Evolutionary conservation across 2,113 vertebrate species (phyloP).

Genomic region (Takifugu flavidus): DNA sequence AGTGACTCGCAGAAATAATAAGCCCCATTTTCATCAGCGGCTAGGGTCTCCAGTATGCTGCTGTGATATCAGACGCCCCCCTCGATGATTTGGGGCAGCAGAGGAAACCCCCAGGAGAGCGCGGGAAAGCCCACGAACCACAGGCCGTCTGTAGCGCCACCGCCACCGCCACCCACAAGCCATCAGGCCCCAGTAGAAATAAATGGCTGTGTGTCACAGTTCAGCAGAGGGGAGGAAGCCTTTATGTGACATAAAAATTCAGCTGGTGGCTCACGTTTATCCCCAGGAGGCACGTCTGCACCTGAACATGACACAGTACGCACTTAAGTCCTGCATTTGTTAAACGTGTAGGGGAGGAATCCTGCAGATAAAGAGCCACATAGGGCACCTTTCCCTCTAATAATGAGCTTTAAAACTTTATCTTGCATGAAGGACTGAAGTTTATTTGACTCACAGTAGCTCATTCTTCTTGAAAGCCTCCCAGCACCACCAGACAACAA

Average conservation of each 20-base stretch:
- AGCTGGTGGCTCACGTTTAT: slow-evolving; percentile 8
- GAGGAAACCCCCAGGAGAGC: slow-evolving; percentile 61
- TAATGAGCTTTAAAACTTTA: too few relatives aligned
- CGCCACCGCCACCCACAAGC: slow-evolving; percentile 45
- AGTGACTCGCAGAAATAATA: slow-evolving; percentile 8
- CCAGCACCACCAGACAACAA: too few relatives aligned
- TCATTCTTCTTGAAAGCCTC: too few relatives aligned
- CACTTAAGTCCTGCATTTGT: too few relatives aligned
- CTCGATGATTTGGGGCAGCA: slow-evolving; percentile 40
- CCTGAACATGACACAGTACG: too few relatives aligned
- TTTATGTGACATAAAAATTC: slow-evolving; percentile 34
- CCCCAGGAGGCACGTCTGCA: too few relatives aligned
- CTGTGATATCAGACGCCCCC: slow-evolving; percentile 21
- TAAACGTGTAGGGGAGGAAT: too few relatives aligned
- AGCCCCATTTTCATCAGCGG: slow-evolving; percentile 18
- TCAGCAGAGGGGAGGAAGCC: slow-evolving; percentile 55
- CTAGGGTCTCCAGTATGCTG: slow-evolving; percentile 34
- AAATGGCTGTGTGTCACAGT: slow-evolving; percentile 66
- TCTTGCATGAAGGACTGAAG: too few relatives aligned
- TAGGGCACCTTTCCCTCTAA: too few relatives aligned
- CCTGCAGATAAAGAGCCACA: too few relatives aligned
- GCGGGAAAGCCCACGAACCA: too few relatives aligned
- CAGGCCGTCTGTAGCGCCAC: slow-evolving; percentile 53
- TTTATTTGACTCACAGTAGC: too few relatives aligned
- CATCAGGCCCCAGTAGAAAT: slow-evolving; percentile 45